phyloP scores from a whole-genome alignment of 2,888 invertebrate species.

The Colostygia pectinataria region DNA sequence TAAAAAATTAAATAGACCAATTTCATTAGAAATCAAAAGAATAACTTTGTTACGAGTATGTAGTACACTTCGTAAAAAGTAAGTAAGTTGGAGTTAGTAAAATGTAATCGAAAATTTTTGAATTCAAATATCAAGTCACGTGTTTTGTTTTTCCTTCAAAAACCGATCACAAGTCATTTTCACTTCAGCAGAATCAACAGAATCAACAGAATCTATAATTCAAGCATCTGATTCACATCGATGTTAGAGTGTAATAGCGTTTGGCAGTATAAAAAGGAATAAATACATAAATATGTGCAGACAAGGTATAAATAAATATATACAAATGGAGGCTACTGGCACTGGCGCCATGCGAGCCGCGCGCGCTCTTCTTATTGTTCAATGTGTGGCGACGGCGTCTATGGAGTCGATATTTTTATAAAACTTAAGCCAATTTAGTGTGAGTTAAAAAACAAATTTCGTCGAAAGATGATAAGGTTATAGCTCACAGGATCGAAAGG shows the following conservation, averaged over 20 bases:
- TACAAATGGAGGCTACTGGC: slow-evolving; percentile 80
- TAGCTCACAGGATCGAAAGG: too few relatives aligned
- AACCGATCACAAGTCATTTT: too few relatives aligned
- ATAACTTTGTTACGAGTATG: too few relatives aligned
- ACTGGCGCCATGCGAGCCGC: slow-evolving; percentile 78
- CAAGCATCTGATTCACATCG: slow-evolving; percentile 12
- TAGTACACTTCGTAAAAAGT: too few relatives aligned
- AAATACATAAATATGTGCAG: slow-evolving; percentile 76
- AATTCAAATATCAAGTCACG: too few relatives aligned
- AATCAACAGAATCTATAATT: slow-evolving; percentile 1
- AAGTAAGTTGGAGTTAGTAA: too few relatives aligned
- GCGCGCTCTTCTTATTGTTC: slow-evolving; percentile 72
- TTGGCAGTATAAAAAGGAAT: slow-evolving; percentile 62
- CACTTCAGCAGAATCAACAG: background rate
- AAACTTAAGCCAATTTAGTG: background rate
- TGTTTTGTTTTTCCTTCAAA: too few relatives aligned
- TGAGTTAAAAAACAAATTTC: too few relatives aligned
- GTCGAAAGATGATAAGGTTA: too few relatives aligned
- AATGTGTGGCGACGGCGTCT: slow-evolving; percentile 47
- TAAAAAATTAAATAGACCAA: too few relatives aligned
- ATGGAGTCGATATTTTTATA: slow-evolving; percentile 42
- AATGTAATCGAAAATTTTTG: too few relatives aligned
- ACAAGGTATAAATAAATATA: slow-evolving; percentile 79
- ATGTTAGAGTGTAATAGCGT: slow-evolving; percentile 33
- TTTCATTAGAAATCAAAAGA: too few relatives aligned